These are phyloP conservation scores for Shargacucullia verbasci DNA, from an alignment of 2,888 invertebrate genomes.

Conservation along the genomic window DNA sequence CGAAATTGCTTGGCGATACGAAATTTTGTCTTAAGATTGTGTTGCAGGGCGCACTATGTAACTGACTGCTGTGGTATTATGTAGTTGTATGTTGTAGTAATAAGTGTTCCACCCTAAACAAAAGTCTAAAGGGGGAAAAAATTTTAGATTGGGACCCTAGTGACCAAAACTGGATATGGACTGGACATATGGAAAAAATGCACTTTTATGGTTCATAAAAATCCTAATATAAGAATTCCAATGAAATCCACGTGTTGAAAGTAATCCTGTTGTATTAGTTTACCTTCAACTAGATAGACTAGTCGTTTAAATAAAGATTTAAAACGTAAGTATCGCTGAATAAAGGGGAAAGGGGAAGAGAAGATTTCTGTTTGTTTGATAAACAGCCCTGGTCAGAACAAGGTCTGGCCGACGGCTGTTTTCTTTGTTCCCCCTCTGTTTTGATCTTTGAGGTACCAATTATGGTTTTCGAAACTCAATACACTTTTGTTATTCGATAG, in stretches of 20 bases:
- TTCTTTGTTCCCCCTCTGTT: constrained; percentile 39
- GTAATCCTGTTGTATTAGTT: constrained; percentile 28
- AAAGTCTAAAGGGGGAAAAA: too few species aligned
- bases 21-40: too few species aligned
- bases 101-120: too few species aligned
- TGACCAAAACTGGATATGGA: too few species aligned
- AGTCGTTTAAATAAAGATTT: constrained; percentile 39
- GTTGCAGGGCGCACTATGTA: too few species aligned
- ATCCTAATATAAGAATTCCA: constrained; percentile 28
- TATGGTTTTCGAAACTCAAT: constrained; percentile 12
- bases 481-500: constrained; percentile 5
- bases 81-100: too few species aligned
- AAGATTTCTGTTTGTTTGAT: constrained; percentile 40
- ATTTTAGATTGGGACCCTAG: too few species aligned
- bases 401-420: constrained; percentile 37
- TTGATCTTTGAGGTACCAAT: constrained; percentile 25
- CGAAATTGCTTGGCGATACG: too few species aligned
- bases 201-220: constrained; percentile 23
- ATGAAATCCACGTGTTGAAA: constrained; percentile 13
- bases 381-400: constrained; percentile 38
- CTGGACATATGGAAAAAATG: too few species aligned
- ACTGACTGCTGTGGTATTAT: too few species aligned
- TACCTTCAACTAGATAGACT: constrained; percentile 15
- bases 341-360: constrained; percentile 39
- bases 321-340: constrained; percentile 38